These are phyloP conservation scores for Drosophila micromelanica DNA, from an alignment of 1,140 invertebrate species.

Conservation along the genomic window DNA sequence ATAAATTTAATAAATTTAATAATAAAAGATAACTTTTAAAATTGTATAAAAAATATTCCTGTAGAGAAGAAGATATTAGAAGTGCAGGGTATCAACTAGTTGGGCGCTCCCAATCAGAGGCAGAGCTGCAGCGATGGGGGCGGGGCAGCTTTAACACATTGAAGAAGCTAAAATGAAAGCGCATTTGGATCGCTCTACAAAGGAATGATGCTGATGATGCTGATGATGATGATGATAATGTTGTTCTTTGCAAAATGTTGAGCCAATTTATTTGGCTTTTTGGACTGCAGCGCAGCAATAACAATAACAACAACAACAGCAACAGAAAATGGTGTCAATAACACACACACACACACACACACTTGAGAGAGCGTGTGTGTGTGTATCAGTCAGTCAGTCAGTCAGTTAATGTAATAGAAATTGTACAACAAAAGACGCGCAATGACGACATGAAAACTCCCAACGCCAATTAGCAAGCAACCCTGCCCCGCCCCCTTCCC, in stretches of 20 bases:
- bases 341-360: too few species aligned
- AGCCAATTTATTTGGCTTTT: slow-evolving; percentile 46
- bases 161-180: neutral
- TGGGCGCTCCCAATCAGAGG: too few species aligned
- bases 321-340: slow-evolving; percentile 76
- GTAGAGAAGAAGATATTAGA: too few species aligned
- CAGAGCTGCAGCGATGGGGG: neutral
- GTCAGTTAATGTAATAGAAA: slow-evolving; percentile 77
- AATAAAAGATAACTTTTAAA: too few species aligned
- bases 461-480: slow-evolving; percentile 70
- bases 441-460: slow-evolving; percentile 79
- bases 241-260: slow-evolving; percentile 36
- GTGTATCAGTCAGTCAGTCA: slow-evolving; percentile 5
- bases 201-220: slow-evolving; percentile 3
- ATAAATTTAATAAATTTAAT: too few species aligned
- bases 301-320: neutral
- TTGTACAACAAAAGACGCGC: slow-evolving; percentile 76
- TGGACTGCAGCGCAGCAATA: slow-evolving; percentile 14
- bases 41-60: too few species aligned
- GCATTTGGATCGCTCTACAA: slow-evolving; percentile 9
- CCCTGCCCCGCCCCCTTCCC: neutral
- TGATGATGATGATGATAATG: slow-evolving; percentile 8
- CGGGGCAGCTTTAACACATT: neutral
- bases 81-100: too few species aligned
- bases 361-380: slow-evolving; percentile 9